phyloP scores from a whole-genome alignment of 2,113 vertebrate species.

The Pelobates fuscus region DNA sequence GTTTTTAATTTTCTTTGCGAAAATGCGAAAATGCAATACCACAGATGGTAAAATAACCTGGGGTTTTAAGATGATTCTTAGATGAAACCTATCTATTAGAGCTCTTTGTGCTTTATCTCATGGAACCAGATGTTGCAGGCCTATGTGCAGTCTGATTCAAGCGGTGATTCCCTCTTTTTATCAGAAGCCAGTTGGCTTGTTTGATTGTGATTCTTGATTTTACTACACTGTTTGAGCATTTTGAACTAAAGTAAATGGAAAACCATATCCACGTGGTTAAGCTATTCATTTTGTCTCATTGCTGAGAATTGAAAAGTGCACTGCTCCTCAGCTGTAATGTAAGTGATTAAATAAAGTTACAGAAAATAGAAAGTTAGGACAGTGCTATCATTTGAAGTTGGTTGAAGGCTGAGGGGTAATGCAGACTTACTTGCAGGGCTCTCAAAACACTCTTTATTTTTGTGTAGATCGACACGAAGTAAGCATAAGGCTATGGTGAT shows the following conservation, averaged over 20 bases:
- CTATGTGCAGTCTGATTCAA: slow-evolving; percentile 9
- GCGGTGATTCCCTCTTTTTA: slow-evolving; percentile 4
- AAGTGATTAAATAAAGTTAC: too few relatives aligned
- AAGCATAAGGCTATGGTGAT: too few relatives aligned
- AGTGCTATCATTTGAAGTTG: too few relatives aligned
- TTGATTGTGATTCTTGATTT: neutral
- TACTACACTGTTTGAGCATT: neutral
- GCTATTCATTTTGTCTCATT: neutral
- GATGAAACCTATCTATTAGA: neutral
- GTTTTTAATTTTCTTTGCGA: too few relatives aligned
- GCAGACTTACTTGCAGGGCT: too few relatives aligned
- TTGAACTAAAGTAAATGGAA: neutral
- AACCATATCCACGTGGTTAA: neutral
- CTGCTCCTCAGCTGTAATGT: too few relatives aligned
- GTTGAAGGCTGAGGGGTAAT: too few relatives aligned
- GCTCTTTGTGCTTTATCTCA: neutral
- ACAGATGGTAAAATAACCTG: neutral
- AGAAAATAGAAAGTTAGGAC: too few relatives aligned
- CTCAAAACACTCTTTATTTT: too few relatives aligned
- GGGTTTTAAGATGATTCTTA: neutral
- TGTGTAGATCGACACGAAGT: too few relatives aligned
- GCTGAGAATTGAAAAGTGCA: too few relatives aligned
- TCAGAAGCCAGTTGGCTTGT: slow-evolving; percentile 1
- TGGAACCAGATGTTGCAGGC: slow-evolving; percentile 4
- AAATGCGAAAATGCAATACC: too few relatives aligned